Conservation (phyloP, 2,797 vertebrate species). For the Pipistrellus nathusii region DNA sequence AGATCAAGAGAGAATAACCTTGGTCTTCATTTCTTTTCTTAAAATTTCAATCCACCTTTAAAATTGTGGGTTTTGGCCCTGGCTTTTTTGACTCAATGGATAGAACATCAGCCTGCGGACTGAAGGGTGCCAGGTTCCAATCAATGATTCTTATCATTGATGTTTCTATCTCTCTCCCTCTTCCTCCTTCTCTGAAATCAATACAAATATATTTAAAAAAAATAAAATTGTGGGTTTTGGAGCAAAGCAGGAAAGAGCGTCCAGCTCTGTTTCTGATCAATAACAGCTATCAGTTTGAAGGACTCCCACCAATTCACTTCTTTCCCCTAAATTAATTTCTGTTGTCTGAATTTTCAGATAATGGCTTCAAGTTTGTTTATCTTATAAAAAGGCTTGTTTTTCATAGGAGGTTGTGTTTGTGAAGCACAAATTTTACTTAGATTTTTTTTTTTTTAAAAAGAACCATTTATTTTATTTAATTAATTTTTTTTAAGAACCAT, state of each 20-base stretch:
- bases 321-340: constrained; percentile 50
- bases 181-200: too few relatives aligned
- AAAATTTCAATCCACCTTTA: constrained; percentile 44
- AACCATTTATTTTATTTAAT: neutral
- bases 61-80: neutral
- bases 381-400: constrained; percentile 41
- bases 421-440: neutral
- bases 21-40: constrained; percentile 40
- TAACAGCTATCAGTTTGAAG: neutral
- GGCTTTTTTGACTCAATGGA: too few relatives aligned
- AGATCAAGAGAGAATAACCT: neutral
- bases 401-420: neutral
- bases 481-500: neutral
- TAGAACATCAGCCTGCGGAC: too few relatives aligned
- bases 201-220: too few relatives aligned
- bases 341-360: constrained; percentile 12
- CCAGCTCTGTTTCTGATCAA: neutral
- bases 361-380: constrained; percentile 14
- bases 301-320: neutral
- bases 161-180: too few relatives aligned
- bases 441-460: neutral
- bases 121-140: too few relatives aligned
- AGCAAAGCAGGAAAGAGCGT: neutral
- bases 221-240: neutral
- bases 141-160: too few relatives aligned